A percentile compares a stretch with the other conserved stretches of the same genome.
phyloP scores from a whole-genome alignment of 2,888 invertebrate species.

The Meiosimyza decipiens region DNA sequence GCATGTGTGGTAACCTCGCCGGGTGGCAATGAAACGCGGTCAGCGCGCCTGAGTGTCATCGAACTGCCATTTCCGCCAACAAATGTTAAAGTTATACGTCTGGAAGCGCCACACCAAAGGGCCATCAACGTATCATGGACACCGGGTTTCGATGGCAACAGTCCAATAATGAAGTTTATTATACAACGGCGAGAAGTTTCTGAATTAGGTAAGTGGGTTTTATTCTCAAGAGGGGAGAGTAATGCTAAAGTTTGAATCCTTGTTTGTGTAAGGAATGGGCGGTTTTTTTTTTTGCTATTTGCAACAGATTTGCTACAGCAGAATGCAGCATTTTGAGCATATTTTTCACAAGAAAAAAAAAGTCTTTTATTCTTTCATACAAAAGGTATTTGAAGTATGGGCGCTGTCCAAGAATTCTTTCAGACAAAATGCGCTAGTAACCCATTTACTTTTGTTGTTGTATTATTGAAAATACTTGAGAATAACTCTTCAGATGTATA shows the following conservation, averaged over 20 bases:
- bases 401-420: neutral
- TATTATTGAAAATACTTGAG: no score
- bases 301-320: constrained; percentile 30
- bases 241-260: neutral
- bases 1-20: constrained; percentile 88
- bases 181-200: constrained; percentile 91
- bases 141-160: constrained; percentile 97
- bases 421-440: neutral
- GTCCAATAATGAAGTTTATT: constrained; percentile 91
- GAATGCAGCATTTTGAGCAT: neutral
- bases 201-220: constrained; percentile 77
- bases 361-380: no score
- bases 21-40: constrained; percentile 92
- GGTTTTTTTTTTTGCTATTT: constrained; percentile 31
- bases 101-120: constrained; percentile 76
- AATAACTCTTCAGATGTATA: no score
- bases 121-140: constrained; percentile 95
- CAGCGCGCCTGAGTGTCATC: constrained; percentile 86
- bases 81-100: constrained; percentile 80
- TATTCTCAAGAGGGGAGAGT: neutral
- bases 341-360: no score
- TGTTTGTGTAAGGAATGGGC: neutral
- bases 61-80: constrained; percentile 95
- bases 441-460: neutral
- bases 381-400: constrained; percentile 10